A percentile compares a stretch with the other conserved stretches of the same genome.
phyloP scores from a whole-genome alignment of 2,888 invertebrate genomes.

The Diachrysia chrysitis region DNA sequence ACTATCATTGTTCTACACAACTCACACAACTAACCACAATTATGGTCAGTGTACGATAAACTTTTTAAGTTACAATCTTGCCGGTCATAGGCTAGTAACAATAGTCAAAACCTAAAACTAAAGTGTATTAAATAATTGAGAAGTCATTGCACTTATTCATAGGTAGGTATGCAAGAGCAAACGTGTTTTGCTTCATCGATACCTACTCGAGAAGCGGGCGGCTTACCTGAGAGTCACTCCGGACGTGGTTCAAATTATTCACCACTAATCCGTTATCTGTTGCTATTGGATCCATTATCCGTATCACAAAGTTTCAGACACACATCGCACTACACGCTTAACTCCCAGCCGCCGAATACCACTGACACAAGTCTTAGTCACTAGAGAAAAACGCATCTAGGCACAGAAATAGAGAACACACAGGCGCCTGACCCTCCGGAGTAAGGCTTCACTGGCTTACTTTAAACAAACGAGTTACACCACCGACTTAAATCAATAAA shows the following conservation, averaged over 20 bases:
- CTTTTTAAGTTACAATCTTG: constrained; percentile 32
- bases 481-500: constrained; percentile 74
- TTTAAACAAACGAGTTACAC: constrained; percentile 73
- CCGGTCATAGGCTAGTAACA: constrained; percentile 33
- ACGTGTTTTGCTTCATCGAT: constrained; percentile 84
- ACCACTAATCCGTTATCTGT: constrained; percentile 86
- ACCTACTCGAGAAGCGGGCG: constrained; percentile 69
- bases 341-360: constrained; percentile 53
- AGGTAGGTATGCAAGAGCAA: constrained; percentile 83
- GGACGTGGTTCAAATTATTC: constrained; percentile 87
- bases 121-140: constrained; percentile 69
- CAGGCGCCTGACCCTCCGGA: constrained; percentile 65
- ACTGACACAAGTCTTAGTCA: constrained; percentile 61
- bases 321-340: constrained; percentile 72
- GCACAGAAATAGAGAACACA: constrained; percentile 69
- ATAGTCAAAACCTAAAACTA: constrained; percentile 44
- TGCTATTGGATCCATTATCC: constrained; percentile 86
- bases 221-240: constrained; percentile 88
- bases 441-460: constrained; percentile 80
- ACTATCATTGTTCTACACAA: constrained; percentile 22
- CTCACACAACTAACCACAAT: constrained; percentile 31
- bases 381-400: constrained; percentile 71
- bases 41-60: constrained; percentile 31
- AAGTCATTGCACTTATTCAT: constrained; percentile 86
- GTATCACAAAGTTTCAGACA: constrained; percentile 54